Conservation (phyloP, 2,797 vertebrate species). For the Hydrocynus forskahlii region DNA sequence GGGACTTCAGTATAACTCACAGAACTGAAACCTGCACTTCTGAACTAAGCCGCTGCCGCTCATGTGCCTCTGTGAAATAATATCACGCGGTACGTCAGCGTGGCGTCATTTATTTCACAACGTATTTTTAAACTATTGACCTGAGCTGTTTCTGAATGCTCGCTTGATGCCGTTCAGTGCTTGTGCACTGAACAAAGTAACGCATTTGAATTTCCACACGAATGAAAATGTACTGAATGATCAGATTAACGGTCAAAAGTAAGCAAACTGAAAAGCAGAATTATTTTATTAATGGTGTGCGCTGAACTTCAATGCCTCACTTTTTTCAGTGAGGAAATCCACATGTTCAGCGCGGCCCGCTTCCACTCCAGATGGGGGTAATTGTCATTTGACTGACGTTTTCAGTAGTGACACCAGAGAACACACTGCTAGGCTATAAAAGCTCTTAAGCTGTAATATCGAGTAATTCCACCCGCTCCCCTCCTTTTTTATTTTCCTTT, state of each 20-base stretch:
- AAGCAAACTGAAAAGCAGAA: too few relatives aligned
- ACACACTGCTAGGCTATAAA: background rate
- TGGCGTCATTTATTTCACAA: too few relatives aligned
- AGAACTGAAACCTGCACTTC: too few relatives aligned
- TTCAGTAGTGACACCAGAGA: conserved; percentile 20
- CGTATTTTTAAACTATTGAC: too few relatives aligned
- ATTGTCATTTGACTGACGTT: conserved; percentile 15
- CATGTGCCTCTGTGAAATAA: too few relatives aligned
- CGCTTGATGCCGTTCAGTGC: too few relatives aligned
- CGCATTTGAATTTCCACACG: background rate
- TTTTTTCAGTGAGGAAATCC: background rate
- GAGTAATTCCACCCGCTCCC: background rate
- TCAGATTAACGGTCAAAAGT: too few relatives aligned
- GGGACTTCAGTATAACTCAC: too few relatives aligned
- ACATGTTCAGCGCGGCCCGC: background rate
- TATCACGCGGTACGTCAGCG: too few relatives aligned
- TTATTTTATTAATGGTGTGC: background rate
- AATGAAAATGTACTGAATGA: background rate
- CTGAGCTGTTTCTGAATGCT: too few relatives aligned
- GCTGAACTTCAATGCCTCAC: background rate
- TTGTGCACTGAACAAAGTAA: background rate
- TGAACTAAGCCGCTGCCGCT: too few relatives aligned
- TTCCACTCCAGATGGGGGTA: conserved; percentile 4
- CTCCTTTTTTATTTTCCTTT: background rate
- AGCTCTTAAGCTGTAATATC: conserved; percentile 2